phyloP scores from a whole-genome alignment of 1,140 invertebrate genomes.

The Lysiphlebus fabarum region DNA sequence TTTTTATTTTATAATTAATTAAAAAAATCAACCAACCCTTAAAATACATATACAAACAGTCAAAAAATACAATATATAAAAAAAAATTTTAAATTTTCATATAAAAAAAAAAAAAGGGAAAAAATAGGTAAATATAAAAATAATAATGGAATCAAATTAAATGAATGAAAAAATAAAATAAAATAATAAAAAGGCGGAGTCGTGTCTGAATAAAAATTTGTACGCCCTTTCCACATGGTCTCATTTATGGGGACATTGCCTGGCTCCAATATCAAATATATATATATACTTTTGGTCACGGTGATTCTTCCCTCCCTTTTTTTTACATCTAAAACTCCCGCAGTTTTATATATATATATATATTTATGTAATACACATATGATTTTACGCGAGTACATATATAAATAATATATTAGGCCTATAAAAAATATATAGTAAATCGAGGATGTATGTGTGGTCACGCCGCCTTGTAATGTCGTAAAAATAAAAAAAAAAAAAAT shows the following conservation, averaged over 20 bases:
- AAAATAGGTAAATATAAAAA: too few species aligned
- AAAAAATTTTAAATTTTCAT: too few species aligned
- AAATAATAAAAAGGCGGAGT: too few species aligned
- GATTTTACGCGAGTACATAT: conserved; percentile 18
- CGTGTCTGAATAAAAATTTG: too few species aligned
- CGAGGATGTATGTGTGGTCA: conserved; percentile 37
- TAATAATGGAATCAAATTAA: too few species aligned
- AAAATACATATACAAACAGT: too few species aligned
- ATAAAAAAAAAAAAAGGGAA: too few species aligned
- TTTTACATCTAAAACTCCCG: conserved; percentile 8
- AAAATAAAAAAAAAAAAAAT: conserved; percentile 31
- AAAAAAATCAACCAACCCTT: too few species aligned
- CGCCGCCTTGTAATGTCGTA: conserved; percentile 43
- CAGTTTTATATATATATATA: conserved; percentile 6
- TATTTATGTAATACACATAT: conserved; percentile 16
- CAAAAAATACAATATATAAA: too few species aligned
- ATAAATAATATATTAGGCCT: conserved; percentile 30
- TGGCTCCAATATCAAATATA: conserved; percentile 20
- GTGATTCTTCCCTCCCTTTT: conserved; percentile 13
- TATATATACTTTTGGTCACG: conserved; percentile 9
- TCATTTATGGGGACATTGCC: conserved; percentile 26
- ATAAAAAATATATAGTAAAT: conserved; percentile 30
- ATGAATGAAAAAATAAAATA: too few species aligned
- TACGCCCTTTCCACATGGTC: conserved; percentile 17
- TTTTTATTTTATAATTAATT: too few species aligned